Base-by-base conservation (phyloP, 2,113 vertebrate species). In the Macrotis lagotis region DNA sequence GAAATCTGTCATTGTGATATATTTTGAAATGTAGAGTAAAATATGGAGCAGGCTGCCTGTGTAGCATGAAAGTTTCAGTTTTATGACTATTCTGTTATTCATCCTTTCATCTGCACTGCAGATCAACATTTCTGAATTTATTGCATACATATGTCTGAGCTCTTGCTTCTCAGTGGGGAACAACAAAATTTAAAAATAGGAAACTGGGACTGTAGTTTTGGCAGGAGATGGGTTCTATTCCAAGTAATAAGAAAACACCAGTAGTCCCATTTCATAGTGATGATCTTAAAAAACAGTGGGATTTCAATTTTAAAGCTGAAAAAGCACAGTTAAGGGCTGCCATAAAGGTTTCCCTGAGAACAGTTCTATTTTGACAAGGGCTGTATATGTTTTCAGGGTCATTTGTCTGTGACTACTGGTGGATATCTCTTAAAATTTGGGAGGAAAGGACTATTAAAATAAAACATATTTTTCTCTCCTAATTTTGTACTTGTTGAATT, bases 71-170 rank as follows among this genome's bases (percentile, higher is more conserved):
- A 92, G 95, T 94, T 94, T 95, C 95, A 91, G 48, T 90, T 96
- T 96, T 96, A 95, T 92, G 97, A 96, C 97, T 91, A 3, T 59
- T 93, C 97, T 96, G 94, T 91, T 98, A 96, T 98, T 98, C 97
- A 97, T 95, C 96, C 98, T 98, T 98, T 98, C 98, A 98, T 98
- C 98, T 97, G 95, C 97, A 95, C 97, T 91, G 91, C 96, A 97
- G 97, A 97, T 97, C 98, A 98, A 97, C 98, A 95, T 98, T 98
- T 98, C 98, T 98, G 97, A 98, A 97, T 98, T 97, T 97, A 98
- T 97, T 97, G 97, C 97, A 98, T 97, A 95, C 96, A 97, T 97
- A 94, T 98, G 98, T 98, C 98, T 98, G 97, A 97, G 96, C 96
- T 97, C 98, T 98, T 93, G 95, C 95, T 96, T 98, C 98, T 98